Evolutionary conservation across 1,140 invertebrate species (phyloP).

Genomic region (Rhyacophila brunnea): DNA sequence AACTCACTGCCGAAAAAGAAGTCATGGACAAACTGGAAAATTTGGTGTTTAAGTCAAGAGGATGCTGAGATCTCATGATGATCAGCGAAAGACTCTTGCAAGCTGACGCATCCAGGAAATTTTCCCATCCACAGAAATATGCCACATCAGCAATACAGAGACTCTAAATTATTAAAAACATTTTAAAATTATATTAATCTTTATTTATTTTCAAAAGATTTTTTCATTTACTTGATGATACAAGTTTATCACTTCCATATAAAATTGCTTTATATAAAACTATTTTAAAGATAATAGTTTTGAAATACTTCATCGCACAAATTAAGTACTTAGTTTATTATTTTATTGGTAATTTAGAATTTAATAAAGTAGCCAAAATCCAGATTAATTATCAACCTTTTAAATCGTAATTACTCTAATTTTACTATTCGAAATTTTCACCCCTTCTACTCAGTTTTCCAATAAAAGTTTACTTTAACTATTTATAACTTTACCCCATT

Average conservation of each 20-base stretch:
- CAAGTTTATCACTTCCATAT: background rate
- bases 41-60: background rate
- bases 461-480: too few species aligned
- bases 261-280: too few species aligned
- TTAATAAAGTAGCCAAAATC: too few species aligned
- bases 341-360: background rate
- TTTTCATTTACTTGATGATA: too few species aligned
- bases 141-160: background rate
- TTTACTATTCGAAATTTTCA: too few species aligned
- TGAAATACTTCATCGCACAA: background rate
- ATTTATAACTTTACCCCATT: too few species aligned
- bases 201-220: background rate
- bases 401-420: too few species aligned
- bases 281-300: background rate
- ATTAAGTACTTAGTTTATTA: background rate
- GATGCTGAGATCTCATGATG: conserved; percentile 13
- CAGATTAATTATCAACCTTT: too few species aligned
- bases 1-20: conserved; percentile 8
- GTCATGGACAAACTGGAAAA: conserved; percentile 3
- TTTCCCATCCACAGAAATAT: conserved; percentile 8
- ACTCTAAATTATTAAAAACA: conserved; percentile 10
- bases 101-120: background rate
- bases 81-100: conserved; percentile 8
- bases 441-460: too few species aligned
- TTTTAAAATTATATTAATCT: background rate